phyloP scores from a whole-genome alignment of 2,888 invertebrate genomes.

The Limenitis camilla region DNA sequence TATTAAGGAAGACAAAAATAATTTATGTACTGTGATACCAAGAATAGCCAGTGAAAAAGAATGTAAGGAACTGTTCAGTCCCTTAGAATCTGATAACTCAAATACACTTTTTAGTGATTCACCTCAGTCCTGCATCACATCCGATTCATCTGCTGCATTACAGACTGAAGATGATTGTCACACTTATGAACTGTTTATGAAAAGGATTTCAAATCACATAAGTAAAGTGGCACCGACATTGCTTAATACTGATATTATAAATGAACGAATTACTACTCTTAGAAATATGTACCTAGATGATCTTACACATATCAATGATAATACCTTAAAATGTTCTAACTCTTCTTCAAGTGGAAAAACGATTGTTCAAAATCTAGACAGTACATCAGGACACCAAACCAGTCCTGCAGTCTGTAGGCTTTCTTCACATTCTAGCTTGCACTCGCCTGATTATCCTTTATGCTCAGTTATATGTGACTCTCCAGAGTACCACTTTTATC shows the following conservation, averaged over 20 bases:
- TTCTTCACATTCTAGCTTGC: not conserved
- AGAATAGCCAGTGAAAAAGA: not conserved
- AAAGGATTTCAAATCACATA: conserved; percentile 41
- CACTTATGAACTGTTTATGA: conserved; percentile 24
- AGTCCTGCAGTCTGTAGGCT: too few species aligned
- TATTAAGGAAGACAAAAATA: too few species aligned
- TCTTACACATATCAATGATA: not conserved
- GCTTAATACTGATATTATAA: conserved; percentile 35
- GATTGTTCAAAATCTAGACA: conserved; percentile 37
- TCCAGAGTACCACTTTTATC: conserved; percentile 55
- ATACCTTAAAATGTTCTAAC: not conserved
- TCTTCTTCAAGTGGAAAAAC: conserved; percentile 10
- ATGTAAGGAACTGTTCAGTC: not conserved
- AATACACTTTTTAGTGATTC: too few species aligned
- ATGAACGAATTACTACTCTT: conserved; percentile 33
- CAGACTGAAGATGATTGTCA: not conserved
- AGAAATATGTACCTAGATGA: conserved; percentile 34
- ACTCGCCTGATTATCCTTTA: conserved; percentile 2
- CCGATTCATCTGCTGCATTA: not conserved
- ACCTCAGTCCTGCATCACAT: not conserved
- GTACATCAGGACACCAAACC: too few species aligned
- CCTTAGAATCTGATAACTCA: not conserved
- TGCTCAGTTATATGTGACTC: conserved; percentile 30
- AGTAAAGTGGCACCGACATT: conserved; percentile 33
- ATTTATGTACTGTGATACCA: not conserved